phyloP scores from a whole-genome alignment of 2,888 invertebrate species.

The Oligia latruncula region DNA sequence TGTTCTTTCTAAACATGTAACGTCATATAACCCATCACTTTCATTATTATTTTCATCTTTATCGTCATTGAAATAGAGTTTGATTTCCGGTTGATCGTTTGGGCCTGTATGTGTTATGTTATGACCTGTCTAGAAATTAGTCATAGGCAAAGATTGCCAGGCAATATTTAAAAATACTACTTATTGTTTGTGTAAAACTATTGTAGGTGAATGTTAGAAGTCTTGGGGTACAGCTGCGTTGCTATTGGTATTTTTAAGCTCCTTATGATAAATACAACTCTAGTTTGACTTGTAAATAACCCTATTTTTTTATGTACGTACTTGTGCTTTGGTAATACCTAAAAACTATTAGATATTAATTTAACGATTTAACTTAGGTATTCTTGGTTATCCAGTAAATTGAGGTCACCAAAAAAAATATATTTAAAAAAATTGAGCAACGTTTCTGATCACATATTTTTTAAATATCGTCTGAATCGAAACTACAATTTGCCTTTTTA shows the following conservation, averaged over 20 bases:
- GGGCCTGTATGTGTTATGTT: slow-evolving; percentile 47
- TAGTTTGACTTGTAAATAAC: slow-evolving; percentile 6
- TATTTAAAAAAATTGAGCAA: neutral
- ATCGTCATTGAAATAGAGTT: slow-evolving; percentile 35
- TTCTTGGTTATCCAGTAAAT: neutral
- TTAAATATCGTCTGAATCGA: neutral
- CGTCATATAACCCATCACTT: slow-evolving; percentile 31
- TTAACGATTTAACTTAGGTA: neutral
- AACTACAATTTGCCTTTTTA: neutral
- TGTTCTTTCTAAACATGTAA: slow-evolving; percentile 48
- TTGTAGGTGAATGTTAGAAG: slow-evolving; percentile 63
- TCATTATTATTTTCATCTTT: slow-evolving; percentile 43
- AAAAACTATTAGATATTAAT: neutral
- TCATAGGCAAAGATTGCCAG: slow-evolving; percentile 77
- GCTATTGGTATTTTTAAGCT: slow-evolving; percentile 46
- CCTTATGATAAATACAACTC: slow-evolving; percentile 2
- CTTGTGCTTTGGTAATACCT: neutral
- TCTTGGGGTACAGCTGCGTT: slow-evolving; percentile 34
- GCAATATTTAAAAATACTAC: slow-evolving; percentile 79
- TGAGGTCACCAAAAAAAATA: neutral
- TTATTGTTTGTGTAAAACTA: slow-evolving; percentile 75
- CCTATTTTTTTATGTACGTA: neutral
- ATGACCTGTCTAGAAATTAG: slow-evolving; percentile 70
- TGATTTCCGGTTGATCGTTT: slow-evolving; percentile 29
- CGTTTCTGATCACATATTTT: neutral